Percentiles rank a stretch among this genome's conserved stretches.
phyloP scores from a whole-genome alignment of 35 echinoderm and acorn worm species.

The Lytechinus pictus region DNA sequence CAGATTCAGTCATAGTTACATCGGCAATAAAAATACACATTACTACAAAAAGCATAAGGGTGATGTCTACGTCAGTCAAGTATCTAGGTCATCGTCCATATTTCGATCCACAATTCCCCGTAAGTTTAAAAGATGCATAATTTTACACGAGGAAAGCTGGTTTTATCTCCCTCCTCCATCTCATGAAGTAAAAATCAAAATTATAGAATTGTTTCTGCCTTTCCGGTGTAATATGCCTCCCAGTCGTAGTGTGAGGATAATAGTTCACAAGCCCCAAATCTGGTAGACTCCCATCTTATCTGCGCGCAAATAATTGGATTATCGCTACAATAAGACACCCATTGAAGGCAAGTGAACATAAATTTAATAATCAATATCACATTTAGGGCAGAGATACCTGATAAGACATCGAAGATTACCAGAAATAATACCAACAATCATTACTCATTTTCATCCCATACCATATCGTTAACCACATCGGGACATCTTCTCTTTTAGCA shows the following conservation, averaged over 20 bases:
- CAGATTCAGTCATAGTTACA: too few species aligned
- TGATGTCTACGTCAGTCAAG: too few species aligned
- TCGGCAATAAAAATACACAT: too few species aligned
- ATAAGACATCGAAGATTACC: background rate
- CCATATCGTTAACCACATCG: background rate
- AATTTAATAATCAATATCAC: constrained; percentile 1
- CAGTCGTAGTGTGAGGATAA: background rate
- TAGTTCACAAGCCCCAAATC: background rate
- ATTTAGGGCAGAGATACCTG: background rate
- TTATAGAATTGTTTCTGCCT: background rate
- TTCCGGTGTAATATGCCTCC: background rate
- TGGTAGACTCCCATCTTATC: background rate
- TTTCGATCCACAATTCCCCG: background rate
- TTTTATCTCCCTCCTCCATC: background rate
- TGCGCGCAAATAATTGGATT: background rate
- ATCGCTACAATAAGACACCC: background rate
- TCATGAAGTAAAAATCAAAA: background rate
- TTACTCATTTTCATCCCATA: background rate
- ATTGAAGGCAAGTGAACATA: background rate
- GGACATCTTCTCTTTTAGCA: background rate
- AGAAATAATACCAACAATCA: constrained; percentile 2
- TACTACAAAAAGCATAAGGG: too few species aligned
- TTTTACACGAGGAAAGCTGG: background rate
- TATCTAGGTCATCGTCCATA: too few species aligned
- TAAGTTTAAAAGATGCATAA: background rate